Percentiles rank a stretch among this genome's conserved stretches.
Evolutionary conservation across 2,888 invertebrate species (phyloP).

Genomic region (Scaptomyza parva): DNA sequence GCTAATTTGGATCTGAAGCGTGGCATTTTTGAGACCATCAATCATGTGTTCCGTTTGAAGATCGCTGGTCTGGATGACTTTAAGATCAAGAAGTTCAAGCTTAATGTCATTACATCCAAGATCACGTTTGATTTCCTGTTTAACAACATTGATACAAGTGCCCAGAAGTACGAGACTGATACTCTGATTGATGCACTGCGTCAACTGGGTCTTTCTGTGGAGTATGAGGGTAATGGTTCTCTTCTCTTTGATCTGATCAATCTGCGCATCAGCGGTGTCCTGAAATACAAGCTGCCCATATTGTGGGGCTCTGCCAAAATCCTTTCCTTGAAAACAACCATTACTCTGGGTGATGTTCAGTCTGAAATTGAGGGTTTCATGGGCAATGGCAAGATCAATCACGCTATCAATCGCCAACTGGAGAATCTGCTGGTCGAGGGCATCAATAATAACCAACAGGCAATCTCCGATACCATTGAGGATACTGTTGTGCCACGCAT

Average conservation of each 20-base stretch:
- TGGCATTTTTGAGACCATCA: constrained; percentile 73
- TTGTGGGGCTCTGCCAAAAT: constrained; percentile 82
- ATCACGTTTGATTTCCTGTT: constrained; percentile 78
- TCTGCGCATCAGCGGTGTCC: constrained; percentile 70
- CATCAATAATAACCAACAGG: constrained; percentile 72
- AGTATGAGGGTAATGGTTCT: constrained; percentile 78
- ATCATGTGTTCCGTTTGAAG: constrained; percentile 70
- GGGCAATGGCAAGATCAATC: constrained; percentile 70
- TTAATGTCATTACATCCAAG: constrained; percentile 74
- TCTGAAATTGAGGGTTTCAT: constrained; percentile 78
- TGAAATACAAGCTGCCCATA: constrained; percentile 79
- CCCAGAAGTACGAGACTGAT: constrained; percentile 75
- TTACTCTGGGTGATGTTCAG: constrained; percentile 65
- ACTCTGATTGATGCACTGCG: constrained; percentile 74
- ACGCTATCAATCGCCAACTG: constrained; percentile 70
- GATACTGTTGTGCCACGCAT: constrained; percentile 70
- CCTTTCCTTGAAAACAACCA: constrained; percentile 69
- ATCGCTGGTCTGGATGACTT: constrained; percentile 80
- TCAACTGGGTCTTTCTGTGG: constrained; percentile 70
- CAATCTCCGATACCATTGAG: constrained; percentile 76
- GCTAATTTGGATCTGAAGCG: constrained; percentile 58
- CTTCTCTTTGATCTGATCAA: constrained; percentile 75
- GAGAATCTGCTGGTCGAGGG: constrained; percentile 65
- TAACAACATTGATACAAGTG: constrained; percentile 70
- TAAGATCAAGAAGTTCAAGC: constrained; percentile 72